Evolutionary conservation across 2,888 invertebrate genomes (phyloP), one percentile per base, ranked within the genome.

Genomic region (Philereme vetulata): DNA sequence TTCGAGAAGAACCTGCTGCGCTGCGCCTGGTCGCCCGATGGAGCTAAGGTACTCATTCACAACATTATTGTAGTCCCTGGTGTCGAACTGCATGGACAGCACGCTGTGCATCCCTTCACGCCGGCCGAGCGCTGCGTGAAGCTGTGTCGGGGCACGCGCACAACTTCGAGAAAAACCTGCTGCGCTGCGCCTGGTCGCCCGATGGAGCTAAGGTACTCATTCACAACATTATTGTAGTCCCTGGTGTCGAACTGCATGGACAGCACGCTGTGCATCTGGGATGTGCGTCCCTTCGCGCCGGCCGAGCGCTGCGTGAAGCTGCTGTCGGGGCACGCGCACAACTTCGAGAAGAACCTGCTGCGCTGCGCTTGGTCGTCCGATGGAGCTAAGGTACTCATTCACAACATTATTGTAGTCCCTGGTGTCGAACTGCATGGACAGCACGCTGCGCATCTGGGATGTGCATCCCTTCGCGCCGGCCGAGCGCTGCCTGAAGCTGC

Each of bases 341-440:
- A 98, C 90, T 99, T 98, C 85, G 99, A 99, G 90, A 98, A 98
- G 89, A 99, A 99, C 92, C 93, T 99, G 60, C 87, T 99, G 58
- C 93, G 97, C 11, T 98, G 98, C 82, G 94, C 96, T 0, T 99
- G 99, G 99, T 96, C 98, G 1, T 95, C 96, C 0, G 98, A 99
- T 86, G 98, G 98, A 1, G 96, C 96, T 56, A 97, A 97, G 92
- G 96, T 98, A 61, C n/a, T n/a, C n/a, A n/a, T n/a, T n/a, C n/a
- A n/a, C n/a, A n/a, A n/a, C n/a, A n/a, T n/a, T n/a, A n/a, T n/a
- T n/a, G n/a, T n/a, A n/a, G n/a, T n/a, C n/a, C 82, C 93, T 99
- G 8, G 92, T 99, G 10, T 97, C 98, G 0, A 99, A 99, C 92
- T 94, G 98, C 0, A 99, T 99, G 99, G 99, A 99, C 85, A 97